Evolutionary conservation across 1,140 invertebrate genomes (phyloP).

Genomic region (Sitodiplosis mosellana): DNA sequence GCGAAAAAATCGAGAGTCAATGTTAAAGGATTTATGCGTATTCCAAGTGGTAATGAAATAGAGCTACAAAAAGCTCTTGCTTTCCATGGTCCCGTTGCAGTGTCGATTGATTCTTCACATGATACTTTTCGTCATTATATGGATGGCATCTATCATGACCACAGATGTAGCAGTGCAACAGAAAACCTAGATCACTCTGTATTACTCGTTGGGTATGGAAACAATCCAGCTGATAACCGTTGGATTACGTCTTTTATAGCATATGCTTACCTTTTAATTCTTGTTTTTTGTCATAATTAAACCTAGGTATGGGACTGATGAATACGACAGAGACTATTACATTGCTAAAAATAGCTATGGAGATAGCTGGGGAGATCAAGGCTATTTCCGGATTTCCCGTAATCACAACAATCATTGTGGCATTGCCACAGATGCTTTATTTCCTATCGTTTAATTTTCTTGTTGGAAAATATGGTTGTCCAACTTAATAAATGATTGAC

Average conservation of each 20-base stretch:
- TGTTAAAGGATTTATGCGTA: constrained; percentile 68
- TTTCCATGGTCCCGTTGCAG: constrained; percentile 61
- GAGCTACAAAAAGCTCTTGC: constrained; percentile 57
- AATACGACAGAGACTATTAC: constrained; percentile 52
- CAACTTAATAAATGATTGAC: too few relatives aligned
- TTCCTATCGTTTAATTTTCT: constrained; percentile 43
- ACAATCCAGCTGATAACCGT: too few relatives aligned
- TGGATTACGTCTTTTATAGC: too few relatives aligned
- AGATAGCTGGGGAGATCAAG: constrained; percentile 45
- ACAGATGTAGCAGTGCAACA: constrained; percentile 38
- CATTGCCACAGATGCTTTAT: constrained; percentile 46
- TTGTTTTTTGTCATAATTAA: too few relatives aligned
- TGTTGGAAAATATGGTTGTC: too few relatives aligned
- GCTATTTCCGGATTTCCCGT: constrained; percentile 57
- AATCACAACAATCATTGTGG: constrained; percentile 60
- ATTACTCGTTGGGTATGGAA: constrained; percentile 68
- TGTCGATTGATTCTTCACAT: constrained; percentile 80
- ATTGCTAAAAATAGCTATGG: constrained; percentile 51
- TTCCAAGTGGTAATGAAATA: constrained; percentile 56
- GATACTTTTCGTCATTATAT: constrained; percentile 38
- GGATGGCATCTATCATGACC: constrained; percentile 34
- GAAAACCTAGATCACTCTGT: constrained; percentile 62
- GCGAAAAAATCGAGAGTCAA: constrained; percentile 46
- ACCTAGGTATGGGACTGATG: too few relatives aligned
- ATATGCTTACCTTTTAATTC: too few relatives aligned